These are phyloP conservation scores for Salmo trutta DNA, from an alignment of 2,797 vertebrate species.

Conservation along the genomic window DNA sequence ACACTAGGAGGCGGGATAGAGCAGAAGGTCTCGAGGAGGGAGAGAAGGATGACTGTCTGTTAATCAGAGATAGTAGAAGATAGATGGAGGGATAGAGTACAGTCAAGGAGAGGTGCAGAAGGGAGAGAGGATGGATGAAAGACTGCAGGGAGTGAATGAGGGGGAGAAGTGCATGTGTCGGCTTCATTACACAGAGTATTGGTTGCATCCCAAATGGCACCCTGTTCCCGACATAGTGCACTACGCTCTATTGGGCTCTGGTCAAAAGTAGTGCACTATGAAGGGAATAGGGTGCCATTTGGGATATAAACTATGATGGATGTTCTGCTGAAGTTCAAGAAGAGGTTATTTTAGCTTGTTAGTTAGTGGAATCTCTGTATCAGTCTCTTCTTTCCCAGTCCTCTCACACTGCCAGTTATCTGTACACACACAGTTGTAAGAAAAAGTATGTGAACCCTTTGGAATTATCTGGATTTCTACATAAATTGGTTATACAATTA, in stretches of 20 bases:
- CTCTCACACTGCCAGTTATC: too few species aligned
- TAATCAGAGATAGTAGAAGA: neutral
- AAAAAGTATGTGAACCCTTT: too few species aligned
- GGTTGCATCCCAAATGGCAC: neutral
- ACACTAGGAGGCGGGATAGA: neutral
- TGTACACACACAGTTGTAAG: too few species aligned
- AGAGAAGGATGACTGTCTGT: neutral
- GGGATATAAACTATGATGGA: neutral
- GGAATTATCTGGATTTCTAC: too few species aligned
- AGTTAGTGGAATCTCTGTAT: neutral
- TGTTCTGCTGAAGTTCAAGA: neutral
- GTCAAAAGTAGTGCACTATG: neutral
- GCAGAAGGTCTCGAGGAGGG: neutral
- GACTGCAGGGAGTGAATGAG: constrained; percentile 22
- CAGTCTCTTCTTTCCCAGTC: too few species aligned
- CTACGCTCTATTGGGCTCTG: neutral
- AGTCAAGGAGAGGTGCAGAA: constrained; percentile 1
- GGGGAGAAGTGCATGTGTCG: constrained; percentile 9
- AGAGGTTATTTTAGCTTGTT: neutral
- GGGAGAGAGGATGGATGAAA: constrained; percentile 19
- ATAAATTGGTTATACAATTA: too few species aligned
- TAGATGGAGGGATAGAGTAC: neutral
- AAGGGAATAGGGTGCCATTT: neutral
- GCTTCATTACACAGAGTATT: neutral
- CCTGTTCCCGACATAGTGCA: neutral